These are phyloP conservation scores for Amaurobius ferox DNA, from an alignment of 2,888 invertebrate species.

Conservation along the genomic window DNA sequence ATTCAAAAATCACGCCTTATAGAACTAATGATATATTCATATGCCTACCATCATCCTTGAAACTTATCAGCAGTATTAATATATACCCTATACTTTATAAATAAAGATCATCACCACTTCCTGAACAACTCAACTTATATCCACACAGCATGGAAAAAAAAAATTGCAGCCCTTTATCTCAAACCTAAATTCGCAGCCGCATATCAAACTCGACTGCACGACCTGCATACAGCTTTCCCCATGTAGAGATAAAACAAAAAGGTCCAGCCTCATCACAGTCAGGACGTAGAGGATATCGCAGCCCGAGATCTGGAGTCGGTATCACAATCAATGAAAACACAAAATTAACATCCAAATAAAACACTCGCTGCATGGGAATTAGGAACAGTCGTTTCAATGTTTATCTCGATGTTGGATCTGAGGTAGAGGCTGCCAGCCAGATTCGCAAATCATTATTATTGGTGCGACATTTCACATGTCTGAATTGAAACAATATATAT, in stretches of 20 bases:
- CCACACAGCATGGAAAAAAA: background rate
- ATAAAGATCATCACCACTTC: background rate
- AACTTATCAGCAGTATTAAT: slow-evolving; percentile 5
- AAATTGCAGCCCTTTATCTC: background rate
- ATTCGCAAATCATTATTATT: background rate
- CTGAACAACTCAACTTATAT: slow-evolving; percentile 8
- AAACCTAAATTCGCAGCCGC: slow-evolving; percentile 14
- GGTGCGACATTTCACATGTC: background rate
- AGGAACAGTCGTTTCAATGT: slow-evolving; percentile 40
- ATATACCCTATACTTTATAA: background rate
- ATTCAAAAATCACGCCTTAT: too few species aligned
- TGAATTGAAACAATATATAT: too few species aligned
- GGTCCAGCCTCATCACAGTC: background rate
- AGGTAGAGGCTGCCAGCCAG: background rate
- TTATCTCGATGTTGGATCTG: slow-evolving; percentile 50
- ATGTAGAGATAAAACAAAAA: background rate
- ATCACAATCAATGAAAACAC: slow-evolving; percentile 10
- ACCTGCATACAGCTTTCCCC: slow-evolving; percentile 9
- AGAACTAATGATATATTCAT: too few species aligned
- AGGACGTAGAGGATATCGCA: background rate
- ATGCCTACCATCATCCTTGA: too few species aligned
- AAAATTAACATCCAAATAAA: slow-evolving; percentile 4
- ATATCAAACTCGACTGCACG: background rate
- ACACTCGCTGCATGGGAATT: slow-evolving; percentile 44
- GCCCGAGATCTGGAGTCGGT: background rate